Conservation (phyloP, 2,888 invertebrate genomes). For the Apodemia hepburni region DNA sequence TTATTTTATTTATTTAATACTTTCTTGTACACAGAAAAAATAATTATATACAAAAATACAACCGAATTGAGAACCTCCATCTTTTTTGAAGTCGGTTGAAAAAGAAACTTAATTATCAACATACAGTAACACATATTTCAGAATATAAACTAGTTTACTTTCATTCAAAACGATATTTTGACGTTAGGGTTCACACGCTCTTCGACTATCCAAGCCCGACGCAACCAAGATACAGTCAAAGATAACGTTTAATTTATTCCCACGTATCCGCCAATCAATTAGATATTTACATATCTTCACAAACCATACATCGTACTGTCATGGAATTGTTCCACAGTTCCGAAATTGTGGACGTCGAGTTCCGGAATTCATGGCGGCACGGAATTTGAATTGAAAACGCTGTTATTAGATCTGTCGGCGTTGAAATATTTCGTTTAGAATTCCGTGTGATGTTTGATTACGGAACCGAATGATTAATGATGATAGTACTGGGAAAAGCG, state of each 20-base stretch:
- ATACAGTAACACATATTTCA: too few relatives aligned
- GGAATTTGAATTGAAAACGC: slow-evolving; percentile 23
- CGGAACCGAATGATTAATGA: slow-evolving; percentile 21
- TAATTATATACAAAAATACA: too few relatives aligned
- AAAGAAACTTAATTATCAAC: too few relatives aligned
- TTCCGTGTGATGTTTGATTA: slow-evolving; percentile 18
- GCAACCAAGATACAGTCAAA: background rate
- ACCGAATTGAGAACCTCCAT: too few relatives aligned
- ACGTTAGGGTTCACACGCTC: background rate
- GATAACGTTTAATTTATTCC: slow-evolving; percentile 6
- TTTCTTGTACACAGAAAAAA: too few relatives aligned
- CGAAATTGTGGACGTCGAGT: slow-evolving; percentile 17
- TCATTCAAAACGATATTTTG: too few relatives aligned
- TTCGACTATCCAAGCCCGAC: background rate
- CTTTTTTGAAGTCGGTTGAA: too few relatives aligned
- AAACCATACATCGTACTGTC: slow-evolving; percentile 13
- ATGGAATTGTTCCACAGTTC: slow-evolving; percentile 12
- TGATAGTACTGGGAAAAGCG: slow-evolving; percentile 14
- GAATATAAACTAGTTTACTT: too few relatives aligned
- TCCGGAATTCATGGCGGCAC: slow-evolving; percentile 19
- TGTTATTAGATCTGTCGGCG: slow-evolving; percentile 16
- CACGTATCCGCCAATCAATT: slow-evolving; percentile 26
- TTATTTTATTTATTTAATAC: too few relatives aligned
- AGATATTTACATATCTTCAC: slow-evolving; percentile 22
- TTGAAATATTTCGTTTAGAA: slow-evolving; percentile 20